Evolutionary conservation across 2,113 vertebrate genomes (phyloP).

Genomic region (Sturnus vulgaris): DNA sequence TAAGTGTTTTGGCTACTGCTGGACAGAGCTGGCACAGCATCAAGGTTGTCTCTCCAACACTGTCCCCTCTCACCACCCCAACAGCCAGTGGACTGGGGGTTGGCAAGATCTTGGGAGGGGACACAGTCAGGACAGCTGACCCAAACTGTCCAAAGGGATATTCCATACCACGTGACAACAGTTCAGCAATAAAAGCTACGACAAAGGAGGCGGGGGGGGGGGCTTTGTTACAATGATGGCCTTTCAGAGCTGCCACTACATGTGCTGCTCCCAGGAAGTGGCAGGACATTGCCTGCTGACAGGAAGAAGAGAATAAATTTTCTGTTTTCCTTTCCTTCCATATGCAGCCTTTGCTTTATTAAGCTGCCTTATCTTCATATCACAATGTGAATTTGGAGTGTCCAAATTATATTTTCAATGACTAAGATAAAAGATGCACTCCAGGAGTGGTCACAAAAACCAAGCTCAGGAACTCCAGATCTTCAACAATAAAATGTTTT

Average conservation of each 20-base stretch:
- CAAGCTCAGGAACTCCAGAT: not conserved
- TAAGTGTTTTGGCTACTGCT: not conserved
- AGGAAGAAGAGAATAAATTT: not conserved
- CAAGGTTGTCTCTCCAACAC: not conserved
- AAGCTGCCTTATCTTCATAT: not conserved
- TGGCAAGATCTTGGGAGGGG: not conserved
- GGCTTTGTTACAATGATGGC: not conserved
- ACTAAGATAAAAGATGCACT: not conserved
- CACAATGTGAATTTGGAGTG: not conserved
- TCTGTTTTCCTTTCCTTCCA: not conserved
- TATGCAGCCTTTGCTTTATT: not conserved
- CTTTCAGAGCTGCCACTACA: rapidly evolving
- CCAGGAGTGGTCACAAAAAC: not conserved
- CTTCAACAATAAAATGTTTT: not conserved
- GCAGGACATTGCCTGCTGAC: not conserved
- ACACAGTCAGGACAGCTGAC: not conserved
- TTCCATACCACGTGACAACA: not conserved
- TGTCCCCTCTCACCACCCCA: not conserved
- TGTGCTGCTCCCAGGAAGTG: not conserved
- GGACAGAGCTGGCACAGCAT: not conserved
- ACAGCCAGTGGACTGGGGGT: not conserved
- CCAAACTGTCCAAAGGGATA: not conserved
- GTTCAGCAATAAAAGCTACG: not conserved
- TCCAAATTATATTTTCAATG: not conserved
- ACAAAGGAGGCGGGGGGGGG: not conserved